Conservation (phyloP, 2,797 vertebrate genomes). For the Micropoecilia bifurca region DNA sequence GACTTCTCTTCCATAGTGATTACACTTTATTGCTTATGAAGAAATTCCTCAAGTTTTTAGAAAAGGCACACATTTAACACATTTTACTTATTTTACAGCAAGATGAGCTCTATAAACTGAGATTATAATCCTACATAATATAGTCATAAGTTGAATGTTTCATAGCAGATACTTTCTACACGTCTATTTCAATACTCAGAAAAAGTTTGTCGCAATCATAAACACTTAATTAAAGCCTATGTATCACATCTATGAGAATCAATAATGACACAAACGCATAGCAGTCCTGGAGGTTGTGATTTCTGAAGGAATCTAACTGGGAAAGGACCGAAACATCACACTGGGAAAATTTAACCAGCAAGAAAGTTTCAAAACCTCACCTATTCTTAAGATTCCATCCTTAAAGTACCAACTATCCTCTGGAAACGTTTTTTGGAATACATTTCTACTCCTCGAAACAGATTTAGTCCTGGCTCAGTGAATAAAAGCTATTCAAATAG, state of each 20-base stretch:
- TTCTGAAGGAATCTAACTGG: not conserved
- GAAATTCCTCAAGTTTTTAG: not conserved
- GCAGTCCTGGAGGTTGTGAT: not conserved
- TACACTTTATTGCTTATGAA: not conserved
- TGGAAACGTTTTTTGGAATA: not conserved
- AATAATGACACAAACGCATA: too few species aligned
- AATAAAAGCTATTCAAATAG: too few species aligned
- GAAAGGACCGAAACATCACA: not conserved
- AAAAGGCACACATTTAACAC: not conserved
- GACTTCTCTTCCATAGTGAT: not conserved
- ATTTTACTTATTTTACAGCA: not conserved
- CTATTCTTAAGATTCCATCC: not conserved
- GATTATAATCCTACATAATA: not conserved
- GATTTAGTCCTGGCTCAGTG: not conserved
- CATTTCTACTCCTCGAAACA: not conserved
- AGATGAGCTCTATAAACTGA: not conserved
- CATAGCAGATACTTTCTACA: too few species aligned
- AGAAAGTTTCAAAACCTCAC: not conserved
- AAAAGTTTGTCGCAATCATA: not conserved
- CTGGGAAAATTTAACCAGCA: not conserved
- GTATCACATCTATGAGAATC: too few species aligned
- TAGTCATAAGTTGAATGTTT: not conserved
- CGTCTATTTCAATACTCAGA: not conserved
- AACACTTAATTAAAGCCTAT: not conserved
- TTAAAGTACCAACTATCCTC: not conserved